Conservation (phyloP, 2,797 vertebrate species). For the Cyprinella venusta region DNA sequence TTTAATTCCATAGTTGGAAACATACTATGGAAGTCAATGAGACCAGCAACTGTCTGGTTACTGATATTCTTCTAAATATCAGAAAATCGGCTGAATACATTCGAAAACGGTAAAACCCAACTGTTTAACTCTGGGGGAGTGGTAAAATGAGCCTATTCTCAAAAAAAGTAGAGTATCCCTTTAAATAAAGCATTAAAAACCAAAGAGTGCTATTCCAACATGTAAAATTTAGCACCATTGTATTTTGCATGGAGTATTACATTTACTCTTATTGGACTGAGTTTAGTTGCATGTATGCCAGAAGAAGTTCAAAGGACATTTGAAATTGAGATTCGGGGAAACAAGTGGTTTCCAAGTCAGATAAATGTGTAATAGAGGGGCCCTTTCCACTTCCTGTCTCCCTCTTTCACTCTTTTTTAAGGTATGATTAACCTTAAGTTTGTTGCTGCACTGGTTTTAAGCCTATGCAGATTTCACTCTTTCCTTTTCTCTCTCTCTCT, state of each 20-base stretch:
- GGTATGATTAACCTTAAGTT: slow-evolving; percentile 50
- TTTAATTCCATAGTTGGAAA: too few relatives aligned
- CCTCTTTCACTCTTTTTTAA: slow-evolving; percentile 12
- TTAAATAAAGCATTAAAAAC: too few relatives aligned
- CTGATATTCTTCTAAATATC: too few relatives aligned
- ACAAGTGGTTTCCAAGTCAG: slow-evolving; percentile 5
- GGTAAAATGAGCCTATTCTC: too few relatives aligned
- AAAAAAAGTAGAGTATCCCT: too few relatives aligned
- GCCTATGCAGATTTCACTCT: neutral
- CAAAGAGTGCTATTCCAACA: too few relatives aligned
- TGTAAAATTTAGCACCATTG: neutral
- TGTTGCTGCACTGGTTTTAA: slow-evolving; percentile 17
- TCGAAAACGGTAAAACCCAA: too few relatives aligned
- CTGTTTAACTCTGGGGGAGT: too few relatives aligned
- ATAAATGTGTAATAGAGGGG: slow-evolving; percentile 23
- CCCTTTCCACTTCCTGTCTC: neutral
- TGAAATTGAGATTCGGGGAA: slow-evolving; percentile 12
- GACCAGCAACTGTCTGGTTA: too few relatives aligned
- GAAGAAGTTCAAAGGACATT: slow-evolving; percentile 21
- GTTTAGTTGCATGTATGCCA: neutral
- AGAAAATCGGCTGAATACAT: too few relatives aligned
- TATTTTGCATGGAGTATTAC: slow-evolving; percentile 7
- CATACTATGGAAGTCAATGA: too few relatives aligned
- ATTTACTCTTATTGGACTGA: slow-evolving; percentile 12
- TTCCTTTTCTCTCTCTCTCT: neutral